A percentile compares a stretch with the other conserved stretches of the same genome.
These are phyloP conservation scores for Aegotheles bennettii DNA, from an alignment of 2,113 vertebrate species.

Conservation along the genomic window DNA sequence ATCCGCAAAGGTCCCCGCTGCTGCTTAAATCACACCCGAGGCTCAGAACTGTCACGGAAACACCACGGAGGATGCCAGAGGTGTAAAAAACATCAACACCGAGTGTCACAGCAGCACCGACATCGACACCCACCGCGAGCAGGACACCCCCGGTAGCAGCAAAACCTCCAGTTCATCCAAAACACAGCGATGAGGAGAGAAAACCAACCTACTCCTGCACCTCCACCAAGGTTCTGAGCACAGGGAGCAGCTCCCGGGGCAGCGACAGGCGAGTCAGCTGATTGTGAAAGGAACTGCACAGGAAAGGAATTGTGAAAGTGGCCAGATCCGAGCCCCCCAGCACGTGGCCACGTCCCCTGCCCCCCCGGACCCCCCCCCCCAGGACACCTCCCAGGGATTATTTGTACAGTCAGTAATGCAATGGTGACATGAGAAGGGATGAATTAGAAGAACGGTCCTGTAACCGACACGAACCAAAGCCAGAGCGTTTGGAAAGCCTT, in stretches of 20 bases:
- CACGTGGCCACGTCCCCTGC: not conserved
- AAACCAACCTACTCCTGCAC: not conserved
- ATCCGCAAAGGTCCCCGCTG: not conserved
- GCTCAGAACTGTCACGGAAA: not conserved
- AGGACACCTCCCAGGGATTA: not conserved
- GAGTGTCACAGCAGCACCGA: not conserved
- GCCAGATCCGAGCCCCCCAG: not conserved
- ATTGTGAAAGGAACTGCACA: not conserved
- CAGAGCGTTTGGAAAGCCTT: not conserved
- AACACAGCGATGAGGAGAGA: not conserved
- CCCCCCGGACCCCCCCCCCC: not conserved
- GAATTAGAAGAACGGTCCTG: too few species aligned
- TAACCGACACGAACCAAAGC: too few species aligned
- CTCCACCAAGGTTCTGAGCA: not conserved
- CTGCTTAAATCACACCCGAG: not conserved
- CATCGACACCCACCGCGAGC: accelerated
- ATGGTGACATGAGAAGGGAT: not conserved
- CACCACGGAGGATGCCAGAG: not conserved
- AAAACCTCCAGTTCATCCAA: not conserved
- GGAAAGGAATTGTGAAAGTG: not conserved
- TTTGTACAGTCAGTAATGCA: not conserved
- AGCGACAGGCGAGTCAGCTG: accelerated
- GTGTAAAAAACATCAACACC: not conserved
- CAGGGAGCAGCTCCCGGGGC: not conserved
- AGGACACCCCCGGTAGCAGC: not conserved